phyloP scores from a whole-genome alignment of 2,888 invertebrate genomes.

The Drosophila stalkeri region DNA sequence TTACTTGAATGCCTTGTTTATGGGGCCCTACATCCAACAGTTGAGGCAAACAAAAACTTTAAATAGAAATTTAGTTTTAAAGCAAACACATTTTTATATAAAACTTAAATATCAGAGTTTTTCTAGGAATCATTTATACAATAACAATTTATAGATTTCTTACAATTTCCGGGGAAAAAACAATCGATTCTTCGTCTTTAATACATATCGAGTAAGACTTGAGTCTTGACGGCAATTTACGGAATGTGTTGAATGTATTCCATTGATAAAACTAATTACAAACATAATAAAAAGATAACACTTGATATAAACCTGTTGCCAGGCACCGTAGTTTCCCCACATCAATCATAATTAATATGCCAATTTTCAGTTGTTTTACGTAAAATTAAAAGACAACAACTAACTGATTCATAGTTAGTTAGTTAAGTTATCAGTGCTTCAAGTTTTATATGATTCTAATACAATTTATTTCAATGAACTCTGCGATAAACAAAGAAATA shows the following conservation, averaged over 20 bases:
- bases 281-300: slow-evolving; percentile 2
- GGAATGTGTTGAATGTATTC: neutral
- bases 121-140: neutral
- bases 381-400: neutral
- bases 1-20: slow-evolving; percentile 38
- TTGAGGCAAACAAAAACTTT: slow-evolving; percentile 16
- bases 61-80: slow-evolving; percentile 1
- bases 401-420: neutral
- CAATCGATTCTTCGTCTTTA: neutral
- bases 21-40: slow-evolving; percentile 29
- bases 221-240: neutral
- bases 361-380: slow-evolving; percentile 11
- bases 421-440: no score
- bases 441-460: no score
- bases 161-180: neutral
- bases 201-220: no score
- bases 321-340: neutral
- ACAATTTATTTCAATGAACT: no score
- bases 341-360: slow-evolving; percentile 10
- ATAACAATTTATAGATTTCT: neutral
- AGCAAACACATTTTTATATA: neutral
- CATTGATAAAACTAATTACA: slow-evolving; percentile 8
- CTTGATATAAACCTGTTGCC: neutral
- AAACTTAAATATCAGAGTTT: neutral
- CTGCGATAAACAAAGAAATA: no score